Percentiles rank a stretch among this genome's conserved stretches.
These are phyloP conservation scores for Rhagonycha fulva DNA, from an alignment of 2,888 invertebrate species.

Conservation along the genomic window DNA sequence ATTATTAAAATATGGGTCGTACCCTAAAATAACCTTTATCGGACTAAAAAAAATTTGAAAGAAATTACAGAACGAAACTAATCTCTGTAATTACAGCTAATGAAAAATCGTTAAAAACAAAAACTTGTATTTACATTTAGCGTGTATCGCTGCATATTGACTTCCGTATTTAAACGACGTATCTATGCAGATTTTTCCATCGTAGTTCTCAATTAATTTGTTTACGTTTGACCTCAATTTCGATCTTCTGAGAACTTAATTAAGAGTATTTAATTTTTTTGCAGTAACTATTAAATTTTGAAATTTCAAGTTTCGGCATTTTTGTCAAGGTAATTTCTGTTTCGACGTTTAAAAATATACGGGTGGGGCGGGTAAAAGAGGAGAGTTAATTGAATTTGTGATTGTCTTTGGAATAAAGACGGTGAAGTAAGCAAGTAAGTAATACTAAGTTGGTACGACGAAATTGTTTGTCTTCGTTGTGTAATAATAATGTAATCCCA, in stretches of 20 bases:
- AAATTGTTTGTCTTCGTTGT: constrained; percentile 26
- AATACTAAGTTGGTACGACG: constrained; percentile 16
- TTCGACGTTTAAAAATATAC: constrained; percentile 5
- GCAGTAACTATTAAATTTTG: neutral
- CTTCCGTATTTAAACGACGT: neutral
- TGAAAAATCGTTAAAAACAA: neutral
- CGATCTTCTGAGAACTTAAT: neutral
- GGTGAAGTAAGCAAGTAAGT: constrained; percentile 7
- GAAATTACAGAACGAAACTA: neutral
- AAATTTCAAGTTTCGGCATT: neutral
- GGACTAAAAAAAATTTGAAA: neutral
- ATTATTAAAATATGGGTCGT: neutral
- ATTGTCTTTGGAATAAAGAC: constrained; percentile 16
- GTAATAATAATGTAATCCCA: constrained; percentile 25
- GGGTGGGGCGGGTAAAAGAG: neutral
- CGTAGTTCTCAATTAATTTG: neutral
- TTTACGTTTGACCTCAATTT: neutral
- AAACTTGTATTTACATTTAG: neutral
- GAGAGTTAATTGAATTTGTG: constrained; percentile 7
- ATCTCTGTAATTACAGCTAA: neutral
- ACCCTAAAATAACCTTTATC: neutral
- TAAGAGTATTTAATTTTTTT: neutral
- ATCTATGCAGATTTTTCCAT: neutral
- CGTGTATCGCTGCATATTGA: neutral
- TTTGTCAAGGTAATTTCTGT: neutral